phyloP scores from a whole-genome alignment of 2,113 vertebrate genomes.

The Amphiprion percula region DNA sequence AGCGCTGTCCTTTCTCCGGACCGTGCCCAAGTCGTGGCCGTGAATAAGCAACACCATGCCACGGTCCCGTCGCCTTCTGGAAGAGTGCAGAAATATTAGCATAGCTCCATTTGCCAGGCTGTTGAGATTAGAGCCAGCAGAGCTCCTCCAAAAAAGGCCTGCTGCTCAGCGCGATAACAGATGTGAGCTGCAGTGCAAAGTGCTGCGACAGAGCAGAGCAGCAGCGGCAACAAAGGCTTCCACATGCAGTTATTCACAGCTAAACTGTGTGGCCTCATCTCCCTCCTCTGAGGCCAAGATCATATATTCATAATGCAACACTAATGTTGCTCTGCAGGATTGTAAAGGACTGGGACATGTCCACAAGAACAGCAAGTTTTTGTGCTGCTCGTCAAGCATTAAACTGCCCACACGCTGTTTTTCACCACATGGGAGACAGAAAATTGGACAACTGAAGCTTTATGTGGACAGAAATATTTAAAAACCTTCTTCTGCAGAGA shows the following conservation, averaged over 20 bases:
- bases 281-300: slow-evolving; percentile 32
- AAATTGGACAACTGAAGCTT: too few relatives aligned
- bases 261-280: slow-evolving; percentile 41
- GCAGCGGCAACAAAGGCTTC: slow-evolving; percentile 51
- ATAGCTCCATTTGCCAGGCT: slow-evolving; percentile 34
- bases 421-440: neutral
- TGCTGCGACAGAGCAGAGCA: slow-evolving; percentile 59
- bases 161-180: slow-evolving; percentile 54
- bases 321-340: slow-evolving; percentile 46
- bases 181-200: slow-evolving; percentile 65
- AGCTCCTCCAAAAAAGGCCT: slow-evolving; percentile 23
- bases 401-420: neutral
- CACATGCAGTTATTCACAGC: slow-evolving; percentile 75
- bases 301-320: slow-evolving; percentile 60
- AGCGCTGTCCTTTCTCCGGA: slow-evolving; percentile 42
- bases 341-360: slow-evolving; percentile 11
- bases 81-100: slow-evolving; percentile 36
- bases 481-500: too few relatives aligned
- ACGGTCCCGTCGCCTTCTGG: slow-evolving; percentile 29
- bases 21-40: slow-evolving; percentile 27
- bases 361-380: slow-evolving; percentile 6
- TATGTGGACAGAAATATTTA: too few relatives aligned
- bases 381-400: neutral
- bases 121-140: slow-evolving; percentile 46
- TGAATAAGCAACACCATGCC: slow-evolving; percentile 51